Percentiles rank a stretch among this genome's conserved stretches.
Conservation (phyloP, 2,888 invertebrate species). For the Trachelus troglodyta region DNA sequence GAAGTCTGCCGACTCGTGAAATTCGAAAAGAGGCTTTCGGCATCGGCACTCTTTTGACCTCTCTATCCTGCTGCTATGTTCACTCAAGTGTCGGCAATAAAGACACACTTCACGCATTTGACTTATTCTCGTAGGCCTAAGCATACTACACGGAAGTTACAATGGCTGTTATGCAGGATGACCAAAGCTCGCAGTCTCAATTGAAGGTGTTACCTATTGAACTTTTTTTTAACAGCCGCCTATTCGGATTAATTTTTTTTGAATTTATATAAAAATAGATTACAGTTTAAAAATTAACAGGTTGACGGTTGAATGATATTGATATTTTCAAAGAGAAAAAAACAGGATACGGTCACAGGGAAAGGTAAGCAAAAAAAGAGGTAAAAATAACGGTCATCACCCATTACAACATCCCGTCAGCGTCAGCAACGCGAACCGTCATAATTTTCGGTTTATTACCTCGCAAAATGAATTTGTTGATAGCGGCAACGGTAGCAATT, state of each 20-base stretch:
- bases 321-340: not conserved
- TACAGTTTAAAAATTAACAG: not conserved
- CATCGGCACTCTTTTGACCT: not conserved
- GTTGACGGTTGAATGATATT: not conserved
- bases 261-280: not conserved
- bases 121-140: too few species aligned
- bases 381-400: constrained; percentile 3
- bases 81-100: too few species aligned
- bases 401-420: constrained; percentile 27
- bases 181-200: too few species aligned
- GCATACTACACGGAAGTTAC: too few species aligned
- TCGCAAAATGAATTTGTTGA: constrained; percentile 36
- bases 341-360: not conserved
- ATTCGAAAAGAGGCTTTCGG: not conserved
- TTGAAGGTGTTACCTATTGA: too few species aligned
- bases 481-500: not conserved
- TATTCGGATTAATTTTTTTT: not conserved
- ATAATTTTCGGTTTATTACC: constrained; percentile 39
- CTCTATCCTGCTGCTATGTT: not conserved
- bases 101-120: too few species aligned
- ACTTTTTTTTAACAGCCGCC: not conserved
- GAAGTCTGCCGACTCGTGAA: not conserved
- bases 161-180: too few species aligned
- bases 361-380: not conserved
- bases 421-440: constrained; percentile 21